Percentiles rank a stretch among this genome's conserved stretches.
Conservation (phyloP, 2,113 vertebrate genomes). For the Rhombomys opimus region DNA sequence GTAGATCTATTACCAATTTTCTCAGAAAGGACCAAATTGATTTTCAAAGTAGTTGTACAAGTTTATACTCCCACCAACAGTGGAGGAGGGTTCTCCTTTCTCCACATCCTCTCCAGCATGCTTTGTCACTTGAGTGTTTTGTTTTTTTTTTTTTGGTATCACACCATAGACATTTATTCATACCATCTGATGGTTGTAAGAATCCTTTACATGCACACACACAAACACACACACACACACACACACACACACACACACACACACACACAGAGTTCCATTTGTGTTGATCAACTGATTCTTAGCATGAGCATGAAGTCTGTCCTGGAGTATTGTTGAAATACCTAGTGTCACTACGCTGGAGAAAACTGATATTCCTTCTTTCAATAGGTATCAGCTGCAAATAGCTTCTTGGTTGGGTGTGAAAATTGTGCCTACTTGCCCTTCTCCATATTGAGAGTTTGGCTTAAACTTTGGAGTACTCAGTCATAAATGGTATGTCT, state of each 20-base stretch:
- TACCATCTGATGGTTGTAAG: neutral
- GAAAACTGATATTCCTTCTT: neutral
- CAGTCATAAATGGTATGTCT: too few relatives aligned
- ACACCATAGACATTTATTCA: neutral
- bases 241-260: too few relatives aligned
- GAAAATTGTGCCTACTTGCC: neutral
- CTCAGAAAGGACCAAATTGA: too few relatives aligned
- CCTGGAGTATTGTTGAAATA: neutral
- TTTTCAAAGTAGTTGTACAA: too few relatives aligned
- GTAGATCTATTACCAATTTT: too few relatives aligned
- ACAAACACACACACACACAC: too few relatives aligned
- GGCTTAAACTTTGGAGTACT: neutral
- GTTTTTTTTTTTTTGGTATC: too few relatives aligned
- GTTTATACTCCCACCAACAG: too few relatives aligned
- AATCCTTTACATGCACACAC: neutral
- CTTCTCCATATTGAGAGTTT: neutral
- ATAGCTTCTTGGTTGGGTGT: neutral
- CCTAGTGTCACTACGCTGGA: neutral
- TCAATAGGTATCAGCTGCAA: neutral
- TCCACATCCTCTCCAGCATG: too few relatives aligned
- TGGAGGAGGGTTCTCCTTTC: too few relatives aligned
- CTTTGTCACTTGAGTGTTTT: too few relatives aligned
- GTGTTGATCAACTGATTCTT: neutral
- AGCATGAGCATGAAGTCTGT: neutral
- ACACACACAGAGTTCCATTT: neutral